Conservation (phyloP, 2,113 vertebrate genomes). For the Sitta europaea region DNA sequence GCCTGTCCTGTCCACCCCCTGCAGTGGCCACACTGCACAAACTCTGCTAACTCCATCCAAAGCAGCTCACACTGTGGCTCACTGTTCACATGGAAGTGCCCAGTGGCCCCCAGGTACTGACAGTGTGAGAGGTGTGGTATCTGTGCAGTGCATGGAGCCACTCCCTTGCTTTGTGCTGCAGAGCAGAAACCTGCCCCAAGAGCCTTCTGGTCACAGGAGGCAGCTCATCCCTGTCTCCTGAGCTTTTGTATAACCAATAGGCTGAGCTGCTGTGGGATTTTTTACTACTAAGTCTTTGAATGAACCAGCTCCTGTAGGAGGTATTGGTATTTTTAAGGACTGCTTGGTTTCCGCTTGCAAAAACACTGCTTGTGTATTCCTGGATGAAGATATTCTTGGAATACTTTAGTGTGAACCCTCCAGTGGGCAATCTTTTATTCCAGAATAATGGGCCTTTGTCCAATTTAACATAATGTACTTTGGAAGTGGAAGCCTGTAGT, state of each 20-base stretch:
- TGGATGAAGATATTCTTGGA: constrained; percentile 43
- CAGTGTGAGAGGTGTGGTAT: not conserved
- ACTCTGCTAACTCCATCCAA: not conserved
- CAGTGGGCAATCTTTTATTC: constrained; percentile 18
- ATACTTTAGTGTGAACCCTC: not conserved
- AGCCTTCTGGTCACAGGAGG: not conserved
- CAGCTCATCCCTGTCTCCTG: not conserved
- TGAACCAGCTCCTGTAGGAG: not conserved
- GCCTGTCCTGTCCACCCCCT: not conserved
- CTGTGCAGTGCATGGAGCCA: not conserved
- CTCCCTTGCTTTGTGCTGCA: not conserved
- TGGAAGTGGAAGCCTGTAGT: constrained; percentile 16
- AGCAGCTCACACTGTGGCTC: not conserved
- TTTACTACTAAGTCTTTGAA: not conserved
- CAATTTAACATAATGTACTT: constrained; percentile 21
- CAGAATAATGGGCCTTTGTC: constrained; percentile 10
- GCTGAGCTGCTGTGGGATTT: not conserved
- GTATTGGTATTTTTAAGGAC: not conserved
- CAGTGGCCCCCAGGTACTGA: not conserved
- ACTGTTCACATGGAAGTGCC: not conserved
- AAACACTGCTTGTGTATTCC: not conserved
- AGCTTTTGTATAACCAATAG: not conserved
- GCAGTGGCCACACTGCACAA: rapidly evolving
- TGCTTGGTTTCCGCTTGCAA: not conserved
- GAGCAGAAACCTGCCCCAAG: not conserved